Base-by-base conservation (phyloP, 2,888 invertebrate species). In the Microctonus aethiopoides region DNA sequence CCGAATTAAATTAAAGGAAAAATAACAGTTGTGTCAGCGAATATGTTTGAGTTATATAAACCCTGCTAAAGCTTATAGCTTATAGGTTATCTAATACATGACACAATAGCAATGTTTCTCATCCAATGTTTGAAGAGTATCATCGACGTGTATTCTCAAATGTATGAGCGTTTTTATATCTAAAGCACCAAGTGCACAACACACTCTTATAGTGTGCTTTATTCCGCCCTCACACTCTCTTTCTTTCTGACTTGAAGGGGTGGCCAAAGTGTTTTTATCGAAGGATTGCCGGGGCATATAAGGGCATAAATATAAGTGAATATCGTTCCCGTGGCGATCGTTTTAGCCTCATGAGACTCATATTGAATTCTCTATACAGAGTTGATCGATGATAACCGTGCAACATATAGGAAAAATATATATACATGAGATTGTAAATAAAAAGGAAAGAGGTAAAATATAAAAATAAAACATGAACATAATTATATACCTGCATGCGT, bases 261-360 rank as follows among this genome's bases (percentile, higher is more conserved):
- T 65, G 65, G 46, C n/a, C 46, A 46, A 60, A 64, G 72, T 60
- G 63, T 67, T 72, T 75, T 74, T 76, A 77, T 75, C 67, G 67
- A 74, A 62, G 75, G 72, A 74, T 74, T 73, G 73, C 57, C 73
- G 72, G 61, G 67, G 72, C 71, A 68, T 61, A 32, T 66, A 63
- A 72, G 71, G 72, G 72, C 75, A 77, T 78, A 79, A 79, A 79
- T 75, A 77, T 74, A 78, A 72, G 76, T 74, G 72, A 74, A 71
- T 67, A 71, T 76, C 70, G 78, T 78, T 84, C 84, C 84, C 83
- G 79, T 75, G 82, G 79, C 76, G 83, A 75, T 83, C 83, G 82
- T 83, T 82, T 70, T 65, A 59, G 72, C 75, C 80, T 78, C 78
- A 70, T 72, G 76, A 76, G 76, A 68, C 75, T 71, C 75, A 68